Percentiles rank a stretch among this genome's conserved stretches.
Conservation (phyloP, 2,113 vertebrate genomes). For the Lampris megalopsis region DNA sequence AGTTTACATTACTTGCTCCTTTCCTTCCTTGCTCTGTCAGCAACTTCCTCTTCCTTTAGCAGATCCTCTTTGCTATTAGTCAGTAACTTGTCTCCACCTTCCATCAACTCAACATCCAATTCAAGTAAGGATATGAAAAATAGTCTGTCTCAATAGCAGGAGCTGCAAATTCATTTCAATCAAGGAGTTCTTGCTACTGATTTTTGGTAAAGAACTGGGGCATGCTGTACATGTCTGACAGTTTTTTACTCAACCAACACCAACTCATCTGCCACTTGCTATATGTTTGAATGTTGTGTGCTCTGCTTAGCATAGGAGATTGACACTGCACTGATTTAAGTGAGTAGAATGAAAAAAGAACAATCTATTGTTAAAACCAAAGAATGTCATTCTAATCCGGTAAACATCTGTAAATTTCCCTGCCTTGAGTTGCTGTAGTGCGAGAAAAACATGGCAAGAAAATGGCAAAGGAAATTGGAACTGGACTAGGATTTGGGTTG, state of each 20-base stretch:
- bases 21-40: neutral
- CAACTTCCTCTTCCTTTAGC: constrained; percentile 6
- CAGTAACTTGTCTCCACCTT: neutral
- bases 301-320: constrained; percentile 4
- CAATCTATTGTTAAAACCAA: constrained; percentile 35
- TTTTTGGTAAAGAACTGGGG: neutral
- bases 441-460: constrained; percentile 18
- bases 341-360: constrained; percentile 27
- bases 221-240: neutral
- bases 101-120: too few relatives aligned
- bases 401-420: constrained; percentile 39
- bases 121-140: too few relatives aligned
- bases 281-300: constrained; percentile 40
- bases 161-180: neutral
- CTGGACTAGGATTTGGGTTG: neutral
- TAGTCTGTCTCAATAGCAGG: too few relatives aligned
- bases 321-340: constrained; percentile 26
- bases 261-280: constrained; percentile 31
- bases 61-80: neutral
- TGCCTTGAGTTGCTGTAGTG: constrained; percentile 39
- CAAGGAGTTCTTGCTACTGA: neutral
- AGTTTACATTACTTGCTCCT: neutral
- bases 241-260: too few relatives aligned
- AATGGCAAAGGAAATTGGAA: constrained; percentile 22
- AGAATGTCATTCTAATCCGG: constrained; percentile 54